Evolutionary conservation across 2,797 vertebrate species (phyloP), one percentile per base, ranked within the genome.

Genomic region (Tolypeutes matacus): DNA sequence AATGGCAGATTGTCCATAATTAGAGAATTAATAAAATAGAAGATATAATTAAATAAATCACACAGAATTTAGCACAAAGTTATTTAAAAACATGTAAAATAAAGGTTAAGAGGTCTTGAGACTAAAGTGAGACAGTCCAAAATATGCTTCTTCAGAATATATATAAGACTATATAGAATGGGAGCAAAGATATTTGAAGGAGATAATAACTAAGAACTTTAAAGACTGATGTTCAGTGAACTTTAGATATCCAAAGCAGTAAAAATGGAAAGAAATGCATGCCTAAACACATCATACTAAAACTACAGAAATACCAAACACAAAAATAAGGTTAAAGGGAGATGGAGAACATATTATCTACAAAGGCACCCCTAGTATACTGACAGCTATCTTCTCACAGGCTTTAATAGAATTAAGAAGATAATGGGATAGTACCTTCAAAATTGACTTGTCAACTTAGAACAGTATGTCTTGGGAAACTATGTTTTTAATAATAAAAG

Each of bases 321-420:
- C 42, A 84, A 84, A 84, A 84, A 84, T 51, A 75, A 91, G 36
- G 62, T 75, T 84, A 84, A 82, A 58, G 25, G 27, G n/a, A 75
- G n/a, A 46, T 23, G 60, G 62, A 25, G 42, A 91, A n/a, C 20
- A 34, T 20, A 46, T 39, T n/a, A 42, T 27, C 20, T 65, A 83
- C 20, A 84, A 75, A 84, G 46, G 20, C 83, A 64, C 1, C 13
- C 72, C 53, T 36, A 36, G 60, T 82, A 75, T 14, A 58, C 49
- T 80, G 46, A 65, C 27, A 91, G 69, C 34, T 36, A 62, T 84
- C 49, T 91, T 65, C 29, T 76, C 58, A 53, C 46, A 36, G 75
- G 27, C 20, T 65, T 84, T 13, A 75, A 42, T 31, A 14, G 31
- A 73, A 75, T 23, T 73, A 84, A 75, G 51, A 91, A 62, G n/a